Evolutionary conservation across 1,140 invertebrate species (phyloP), one percentile per base, ranked within the genome.

Genomic region (Calephelis virginiensis): DNA sequence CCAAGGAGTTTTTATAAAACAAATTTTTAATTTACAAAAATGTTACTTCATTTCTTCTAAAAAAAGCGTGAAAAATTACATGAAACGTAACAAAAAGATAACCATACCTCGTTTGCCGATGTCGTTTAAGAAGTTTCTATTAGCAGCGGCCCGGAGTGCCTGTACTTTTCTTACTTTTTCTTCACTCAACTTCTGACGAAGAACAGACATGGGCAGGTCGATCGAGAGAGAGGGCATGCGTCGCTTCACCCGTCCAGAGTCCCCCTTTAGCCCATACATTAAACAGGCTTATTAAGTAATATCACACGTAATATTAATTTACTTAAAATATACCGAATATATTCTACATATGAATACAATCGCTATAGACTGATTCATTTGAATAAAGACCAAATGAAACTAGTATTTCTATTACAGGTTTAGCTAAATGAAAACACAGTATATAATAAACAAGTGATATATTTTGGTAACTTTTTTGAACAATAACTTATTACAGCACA

Each of bases 191-290:
- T 95, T 92, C 82, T 95, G 93, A 28, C 95, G 93, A 48, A 96
- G 91, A 67, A 96, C 94, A 73, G 95, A 94, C 92, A 96, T 91
- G 12, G 95, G 95, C 89, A 95, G 94, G 73, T 95, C 94, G 79
- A 96, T 95, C 74, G 95, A 96, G 64, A 96, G 91, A 50, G 94
- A 95, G 28, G 94, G 94, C 80, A 92, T 92, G 73, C 92, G 91
- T 14, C 92, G 84, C 82, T 93, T 93, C 69, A 77, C 72, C n/a
- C 85, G 78, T 38, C 75, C 84, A 59, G 72, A 72, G 69, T 74
- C 77, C 50, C 71, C 84, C 86, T 88, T 87, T 76, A 67, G 66
- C 69, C 71, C 76, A 59, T 59, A 59, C 56, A 59, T 59, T 59
- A 59, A 59, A 59, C 37, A 59, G 56, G 37, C 56, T 38, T 43